Evolutionary conservation across 2,888 invertebrate genomes (phyloP), one percentile per base, ranked within the genome.

Genomic region (Scelioninae gen. 2): DNA sequence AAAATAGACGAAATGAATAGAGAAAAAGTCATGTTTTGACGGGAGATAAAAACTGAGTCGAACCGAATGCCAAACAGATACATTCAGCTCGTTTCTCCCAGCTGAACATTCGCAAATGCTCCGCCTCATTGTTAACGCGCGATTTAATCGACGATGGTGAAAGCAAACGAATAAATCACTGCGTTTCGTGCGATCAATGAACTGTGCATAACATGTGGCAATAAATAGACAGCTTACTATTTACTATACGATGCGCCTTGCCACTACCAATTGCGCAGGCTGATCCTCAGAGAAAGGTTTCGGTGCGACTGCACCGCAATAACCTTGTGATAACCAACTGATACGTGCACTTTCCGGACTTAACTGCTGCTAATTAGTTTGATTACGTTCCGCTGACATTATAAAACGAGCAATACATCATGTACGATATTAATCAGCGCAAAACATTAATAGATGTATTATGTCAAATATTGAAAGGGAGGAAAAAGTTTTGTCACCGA

Each of bases 81-180:
- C 70, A 73, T 74, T 64, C 64, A 60, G 53, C 68, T 74, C 69
- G 70, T 71, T 75, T 69, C 68, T 67, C 64, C 31, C 18, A 35
- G 37, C 33, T 50, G 43, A 60, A 48, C 58, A 58, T 67, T 63
- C 71, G 67, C 55, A 63, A 72, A 65, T 33, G 64, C 71, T 74
- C 50, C 67, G 61, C 70, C 73, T 73, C 37, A 74, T 74, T 74
- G 71, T 74, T 74, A 74, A 74, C 57, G 50, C 57, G 61, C 64
- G 64, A 68, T 75, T 72, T 64, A 67, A 69, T 71, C 69, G 50
- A 11, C 69, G 69, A 75, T 64, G 72, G 75, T 75, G 75, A 75
- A 75, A 75, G 75, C 75, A 72, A 75, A 72, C 61, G 71, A 64
- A 75, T 75, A 72, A 72, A 75, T 75, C 75, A 72, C 60, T 55